Evolutionary conservation across 2,888 invertebrate genomes (phyloP).

Genomic region (Tipula unca): DNA sequence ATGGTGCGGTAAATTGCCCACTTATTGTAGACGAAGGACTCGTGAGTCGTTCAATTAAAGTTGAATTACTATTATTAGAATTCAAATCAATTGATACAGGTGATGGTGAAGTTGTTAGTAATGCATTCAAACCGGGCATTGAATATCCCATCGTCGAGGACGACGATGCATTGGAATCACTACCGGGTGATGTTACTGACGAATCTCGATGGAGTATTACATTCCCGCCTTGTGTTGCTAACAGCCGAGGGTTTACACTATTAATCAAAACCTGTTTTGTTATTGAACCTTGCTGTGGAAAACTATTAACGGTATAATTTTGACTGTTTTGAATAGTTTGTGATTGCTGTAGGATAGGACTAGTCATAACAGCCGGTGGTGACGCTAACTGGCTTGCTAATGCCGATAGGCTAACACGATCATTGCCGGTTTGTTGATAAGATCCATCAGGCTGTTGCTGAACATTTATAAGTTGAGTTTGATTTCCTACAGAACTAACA

Average conservation of each 20-base stretch:
- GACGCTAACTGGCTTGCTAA: constrained; percentile 42
- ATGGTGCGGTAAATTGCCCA: constrained; percentile 22
- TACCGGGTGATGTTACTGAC: constrained; percentile 41
- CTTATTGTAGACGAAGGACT: constrained; percentile 1
- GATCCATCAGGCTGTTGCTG: constrained; percentile 15
- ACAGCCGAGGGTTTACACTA: constrained; percentile 16
- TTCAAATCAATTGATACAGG: constrained; percentile 26
- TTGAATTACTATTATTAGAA: constrained; percentile 19
- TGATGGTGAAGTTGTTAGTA: constrained; percentile 44
- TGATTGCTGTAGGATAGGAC: constrained; percentile 18
- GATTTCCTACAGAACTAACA: constrained; percentile 26
- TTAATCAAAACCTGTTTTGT: constrained; percentile 21
- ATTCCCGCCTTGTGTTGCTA: constrained; percentile 33
- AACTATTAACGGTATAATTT: constrained; percentile 26
- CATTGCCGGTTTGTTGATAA: constrained; percentile 20
- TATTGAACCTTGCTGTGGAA: constrained; percentile 28
- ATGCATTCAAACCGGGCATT: constrained; percentile 49
- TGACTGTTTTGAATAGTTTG: constrained; percentile 25
- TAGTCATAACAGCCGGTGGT: constrained; percentile 41
- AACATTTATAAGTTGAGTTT: constrained; percentile 22
- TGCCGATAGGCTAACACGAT: constrained; percentile 42
- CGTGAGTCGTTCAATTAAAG: constrained; percentile 19
- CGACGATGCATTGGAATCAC: constrained; percentile 41
- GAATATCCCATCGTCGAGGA: constrained; percentile 45
- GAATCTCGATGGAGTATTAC: constrained; percentile 41